These are phyloP conservation scores for Dolichopus griseipennis DNA, from an alignment of 2,888 invertebrate genomes.

Conservation along the genomic window DNA sequence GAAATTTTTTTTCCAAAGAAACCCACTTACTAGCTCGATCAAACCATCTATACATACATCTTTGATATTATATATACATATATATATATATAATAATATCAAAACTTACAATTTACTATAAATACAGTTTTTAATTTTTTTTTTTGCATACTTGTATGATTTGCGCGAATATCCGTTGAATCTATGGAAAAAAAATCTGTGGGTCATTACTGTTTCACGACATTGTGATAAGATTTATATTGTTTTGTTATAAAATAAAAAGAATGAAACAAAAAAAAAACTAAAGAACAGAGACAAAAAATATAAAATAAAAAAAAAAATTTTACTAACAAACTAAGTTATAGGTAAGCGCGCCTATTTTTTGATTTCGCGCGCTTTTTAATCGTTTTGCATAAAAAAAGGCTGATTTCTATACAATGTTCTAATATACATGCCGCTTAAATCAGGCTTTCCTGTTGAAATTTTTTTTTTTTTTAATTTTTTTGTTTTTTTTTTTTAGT, in stretches of 20 bases:
- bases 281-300: background rate
- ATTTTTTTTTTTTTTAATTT: background rate
- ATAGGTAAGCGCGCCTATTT: background rate
- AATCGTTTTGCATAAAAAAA: background rate
- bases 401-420: background rate
- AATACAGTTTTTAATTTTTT: background rate
- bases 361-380: background rate
- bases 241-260: background rate
- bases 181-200: background rate
- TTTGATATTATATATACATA: too few species aligned
- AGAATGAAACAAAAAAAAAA: background rate
- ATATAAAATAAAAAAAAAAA: too few species aligned
- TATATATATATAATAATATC: too few species aligned
- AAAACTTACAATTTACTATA: background rate
- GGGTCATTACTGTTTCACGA: constrained; percentile 2
- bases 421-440: background rate
- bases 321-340: too few species aligned
- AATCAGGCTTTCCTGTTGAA: background rate
- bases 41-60: background rate
- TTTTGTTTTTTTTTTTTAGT: background rate
- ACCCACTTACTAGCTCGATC: too few species aligned
- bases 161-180: background rate
- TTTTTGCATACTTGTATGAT: background rate
- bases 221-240: background rate
- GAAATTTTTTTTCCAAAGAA: too few species aligned